Evolutionary conservation across 2,113 vertebrate genomes (phyloP).

Genomic region (Jacana jacana): DNA sequence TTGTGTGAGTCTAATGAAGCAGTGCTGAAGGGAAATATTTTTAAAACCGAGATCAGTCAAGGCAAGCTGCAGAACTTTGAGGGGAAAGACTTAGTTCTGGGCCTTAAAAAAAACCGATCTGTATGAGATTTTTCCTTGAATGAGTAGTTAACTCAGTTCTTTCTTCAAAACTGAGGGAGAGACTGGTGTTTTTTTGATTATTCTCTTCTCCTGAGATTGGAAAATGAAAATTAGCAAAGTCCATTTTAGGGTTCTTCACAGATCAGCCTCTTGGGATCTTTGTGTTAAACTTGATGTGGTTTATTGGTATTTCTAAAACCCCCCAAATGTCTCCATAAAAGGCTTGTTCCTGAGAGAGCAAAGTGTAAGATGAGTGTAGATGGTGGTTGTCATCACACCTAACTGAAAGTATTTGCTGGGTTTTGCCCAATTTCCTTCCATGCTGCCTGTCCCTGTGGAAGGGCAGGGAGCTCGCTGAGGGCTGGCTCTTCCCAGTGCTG

Average conservation of each 20-base stretch:
- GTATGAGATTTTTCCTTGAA: neutral
- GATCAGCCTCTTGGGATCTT: neutral
- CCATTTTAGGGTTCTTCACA: neutral
- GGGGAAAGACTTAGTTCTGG: neutral
- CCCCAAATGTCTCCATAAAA: neutral
- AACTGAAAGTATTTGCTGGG: neutral
- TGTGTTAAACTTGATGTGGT: neutral
- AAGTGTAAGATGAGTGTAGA: neutral
- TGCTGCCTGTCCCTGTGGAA: neutral
- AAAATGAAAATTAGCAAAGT: neutral
- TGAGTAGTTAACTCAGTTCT: neutral
- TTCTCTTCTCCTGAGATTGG: neutral
- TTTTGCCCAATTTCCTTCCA: neutral
- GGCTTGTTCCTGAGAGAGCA: neutral
- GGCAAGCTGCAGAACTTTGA: neutral
- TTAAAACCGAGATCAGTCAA: neutral
- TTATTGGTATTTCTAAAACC: neutral
- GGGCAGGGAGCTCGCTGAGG: neutral
- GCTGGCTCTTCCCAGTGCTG: slow-evolving; percentile 30
- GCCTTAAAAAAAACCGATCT: neutral
- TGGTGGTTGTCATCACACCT: neutral
- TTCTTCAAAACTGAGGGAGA: neutral
- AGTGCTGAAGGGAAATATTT: neutral
- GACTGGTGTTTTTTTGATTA: neutral
- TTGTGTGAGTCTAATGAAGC: neutral